Evolutionary conservation across 2,113 vertebrate species (phyloP).

Genomic region (Festucalex cinctus): DNA sequence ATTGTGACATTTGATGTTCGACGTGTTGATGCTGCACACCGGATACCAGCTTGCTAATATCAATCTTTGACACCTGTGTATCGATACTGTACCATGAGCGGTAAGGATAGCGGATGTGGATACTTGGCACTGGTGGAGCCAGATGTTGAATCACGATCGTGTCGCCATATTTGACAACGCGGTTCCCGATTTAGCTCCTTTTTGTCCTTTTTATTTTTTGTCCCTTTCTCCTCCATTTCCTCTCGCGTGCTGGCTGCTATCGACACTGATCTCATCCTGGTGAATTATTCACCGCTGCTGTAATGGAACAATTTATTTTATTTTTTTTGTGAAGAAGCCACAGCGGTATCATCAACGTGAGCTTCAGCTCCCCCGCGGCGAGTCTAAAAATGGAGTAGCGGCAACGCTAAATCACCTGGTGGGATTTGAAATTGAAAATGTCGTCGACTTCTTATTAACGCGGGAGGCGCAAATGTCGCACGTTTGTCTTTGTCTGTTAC

Average conservation of each 20-base stretch:
- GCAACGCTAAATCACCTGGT: background rate
- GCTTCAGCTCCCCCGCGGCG: background rate
- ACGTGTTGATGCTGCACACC: no score
- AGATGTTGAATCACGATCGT: no score
- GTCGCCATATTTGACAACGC: background rate
- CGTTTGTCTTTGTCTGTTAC: background rate
- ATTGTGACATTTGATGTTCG: no score
- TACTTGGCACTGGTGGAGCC: background rate
- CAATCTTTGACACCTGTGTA: no score
- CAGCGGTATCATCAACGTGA: background rate
- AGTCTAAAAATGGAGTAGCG: background rate
- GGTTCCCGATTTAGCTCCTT: background rate
- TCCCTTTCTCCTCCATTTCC: background rate
- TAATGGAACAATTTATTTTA: background rate
- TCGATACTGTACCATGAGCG: no score
- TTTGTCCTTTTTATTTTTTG: background rate
- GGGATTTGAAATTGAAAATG: background rate
- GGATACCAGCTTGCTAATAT: no score
- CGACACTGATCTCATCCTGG: background rate
- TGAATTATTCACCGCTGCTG: conserved; percentile 6
- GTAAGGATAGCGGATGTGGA: no score
- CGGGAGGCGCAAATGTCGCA: background rate
- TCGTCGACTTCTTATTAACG: background rate
- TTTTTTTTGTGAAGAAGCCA: background rate
- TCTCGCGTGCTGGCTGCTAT: background rate